Percentiles rank a stretch among this genome's conserved stretches.
These are phyloP conservation scores for Pteronura brasiliensis DNA, from an alignment of 2,113 vertebrate species.

Conservation along the genomic window DNA sequence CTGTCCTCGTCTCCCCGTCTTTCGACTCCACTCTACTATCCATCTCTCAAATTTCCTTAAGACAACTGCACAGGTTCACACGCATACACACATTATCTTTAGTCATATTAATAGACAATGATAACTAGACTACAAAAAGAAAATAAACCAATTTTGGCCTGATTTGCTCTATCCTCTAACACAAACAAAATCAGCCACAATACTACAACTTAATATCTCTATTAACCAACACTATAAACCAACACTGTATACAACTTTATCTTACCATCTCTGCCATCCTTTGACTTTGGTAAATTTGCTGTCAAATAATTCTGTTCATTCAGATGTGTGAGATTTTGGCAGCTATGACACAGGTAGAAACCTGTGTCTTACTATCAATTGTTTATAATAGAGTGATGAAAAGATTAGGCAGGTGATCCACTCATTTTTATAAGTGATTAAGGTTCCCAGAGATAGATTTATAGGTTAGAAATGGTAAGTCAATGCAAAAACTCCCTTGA, in stretches of 20 bases:
- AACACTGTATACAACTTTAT: not conserved
- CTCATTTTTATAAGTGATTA: constrained; percentile 51
- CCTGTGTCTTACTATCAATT: not conserved
- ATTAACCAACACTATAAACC: not conserved
- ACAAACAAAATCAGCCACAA: not conserved
- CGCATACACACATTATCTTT: not conserved
- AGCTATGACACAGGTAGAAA: not conserved
- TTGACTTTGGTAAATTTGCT: not conserved
- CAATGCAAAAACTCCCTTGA: constrained; percentile 16
- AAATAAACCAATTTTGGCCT: not conserved
- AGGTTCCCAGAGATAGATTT: not conserved
- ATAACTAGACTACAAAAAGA: not conserved
- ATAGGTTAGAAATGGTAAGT: constrained; percentile 12
- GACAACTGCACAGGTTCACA: not conserved
- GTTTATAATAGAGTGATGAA: not conserved
- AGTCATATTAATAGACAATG: not conserved
- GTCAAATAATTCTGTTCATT: not conserved
- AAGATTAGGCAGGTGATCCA: not conserved
- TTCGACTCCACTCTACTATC: not conserved
- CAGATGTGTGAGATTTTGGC: not conserved
- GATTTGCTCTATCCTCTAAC: not conserved
- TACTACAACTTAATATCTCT: not conserved
- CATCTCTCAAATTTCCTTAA: not conserved
- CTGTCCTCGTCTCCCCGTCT: not conserved
- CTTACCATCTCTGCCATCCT: not conserved